These are phyloP conservation scores for Mylabris phalerata DNA, from an alignment of 1,140 invertebrate genomes.

Conservation along the genomic window DNA sequence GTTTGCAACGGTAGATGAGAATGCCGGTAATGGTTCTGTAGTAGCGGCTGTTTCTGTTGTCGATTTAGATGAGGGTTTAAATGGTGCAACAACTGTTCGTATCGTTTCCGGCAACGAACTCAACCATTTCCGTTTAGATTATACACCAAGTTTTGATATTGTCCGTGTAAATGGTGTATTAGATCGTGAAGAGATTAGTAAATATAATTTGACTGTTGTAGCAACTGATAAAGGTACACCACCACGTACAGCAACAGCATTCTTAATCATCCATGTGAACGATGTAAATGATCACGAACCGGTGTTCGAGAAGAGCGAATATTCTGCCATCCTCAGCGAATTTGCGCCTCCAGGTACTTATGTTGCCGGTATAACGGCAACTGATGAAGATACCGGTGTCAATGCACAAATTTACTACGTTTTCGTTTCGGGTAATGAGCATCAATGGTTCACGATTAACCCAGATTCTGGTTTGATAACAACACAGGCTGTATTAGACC, in stretches of 20 bases:
- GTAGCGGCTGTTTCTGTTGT: conserved; percentile 90
- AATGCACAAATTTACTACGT: conserved; percentile 85
- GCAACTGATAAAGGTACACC: conserved; percentile 85
- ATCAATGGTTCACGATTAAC: conserved; percentile 82
- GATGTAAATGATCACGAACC: conserved; percentile 94
- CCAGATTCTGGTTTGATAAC: conserved; percentile 77
- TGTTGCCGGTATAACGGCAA: conserved; percentile 80
- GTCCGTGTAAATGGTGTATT: conserved; percentile 86
- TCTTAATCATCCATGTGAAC: conserved; percentile 87
- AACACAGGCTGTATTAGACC: conserved; percentile 71
- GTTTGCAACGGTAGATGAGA: conserved; percentile 89
- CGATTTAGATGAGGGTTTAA: conserved; percentile 84
- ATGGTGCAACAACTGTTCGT: conserved; percentile 78
- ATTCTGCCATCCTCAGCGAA: conserved; percentile 81
- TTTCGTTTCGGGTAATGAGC: conserved; percentile 79
- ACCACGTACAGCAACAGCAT: conserved; percentile 71
- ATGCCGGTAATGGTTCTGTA: conserved; percentile 78
- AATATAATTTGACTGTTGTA: conserved; percentile 87
- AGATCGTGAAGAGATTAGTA: conserved; percentile 85
- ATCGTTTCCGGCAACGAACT: conserved; percentile 86
- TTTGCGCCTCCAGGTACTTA: conserved; percentile 78
- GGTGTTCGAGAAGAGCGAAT: conserved; percentile 89
- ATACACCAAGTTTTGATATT: conserved; percentile 77
- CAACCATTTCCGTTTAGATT: conserved; percentile 80
- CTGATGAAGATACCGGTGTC: conserved; percentile 83